These are phyloP conservation scores for Mnemiopsis leidyi DNA, from an alignment of 37 sponge, comb jelly and placozoan species.

Conservation along the genomic window DNA sequence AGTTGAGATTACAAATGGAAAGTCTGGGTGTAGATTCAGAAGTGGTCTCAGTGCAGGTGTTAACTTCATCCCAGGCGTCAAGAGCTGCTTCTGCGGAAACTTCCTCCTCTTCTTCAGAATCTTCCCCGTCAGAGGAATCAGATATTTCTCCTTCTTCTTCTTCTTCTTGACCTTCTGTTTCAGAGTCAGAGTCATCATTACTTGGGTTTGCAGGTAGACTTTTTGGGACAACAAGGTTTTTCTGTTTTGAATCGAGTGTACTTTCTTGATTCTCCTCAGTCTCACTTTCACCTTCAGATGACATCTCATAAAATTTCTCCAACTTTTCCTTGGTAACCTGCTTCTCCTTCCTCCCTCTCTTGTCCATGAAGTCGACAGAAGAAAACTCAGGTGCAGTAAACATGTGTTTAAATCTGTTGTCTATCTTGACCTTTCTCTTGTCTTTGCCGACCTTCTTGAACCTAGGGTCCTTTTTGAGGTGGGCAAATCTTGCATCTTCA, in stretches of 20 bases:
- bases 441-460: slow-evolving; percentile 54
- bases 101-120: not conserved
- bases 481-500: slow-evolving; percentile 44
- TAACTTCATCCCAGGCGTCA: slow-evolving; percentile 55
- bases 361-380: slow-evolving; percentile 33
- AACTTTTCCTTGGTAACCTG: slow-evolving; percentile 38
- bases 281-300: slow-evolving; percentile 18
- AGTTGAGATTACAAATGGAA: slow-evolving; percentile 63
- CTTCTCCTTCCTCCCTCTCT: slow-evolving; percentile 51
- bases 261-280: not conserved
- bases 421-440: slow-evolving; percentile 43
- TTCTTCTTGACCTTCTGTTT: not conserved
- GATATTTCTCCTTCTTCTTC: not conserved
- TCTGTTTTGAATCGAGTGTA: not conserved
- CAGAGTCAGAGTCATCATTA: not conserved
- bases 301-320: slow-evolving; percentile 38
- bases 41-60: slow-evolving; percentile 53
- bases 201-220: not conserved
- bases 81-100: not conserved
- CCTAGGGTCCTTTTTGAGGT: slow-evolving; percentile 52
- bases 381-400: slow-evolving; percentile 32
- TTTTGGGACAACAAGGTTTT: not conserved
- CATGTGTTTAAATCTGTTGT: slow-evolving; percentile 63
- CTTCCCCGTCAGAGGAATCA: not conserved
- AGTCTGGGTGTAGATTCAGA: slow-evolving; percentile 7